phyloP scores from a whole-genome alignment of 1,140 invertebrate genomes.

The Caerostris extrusa region DNA sequence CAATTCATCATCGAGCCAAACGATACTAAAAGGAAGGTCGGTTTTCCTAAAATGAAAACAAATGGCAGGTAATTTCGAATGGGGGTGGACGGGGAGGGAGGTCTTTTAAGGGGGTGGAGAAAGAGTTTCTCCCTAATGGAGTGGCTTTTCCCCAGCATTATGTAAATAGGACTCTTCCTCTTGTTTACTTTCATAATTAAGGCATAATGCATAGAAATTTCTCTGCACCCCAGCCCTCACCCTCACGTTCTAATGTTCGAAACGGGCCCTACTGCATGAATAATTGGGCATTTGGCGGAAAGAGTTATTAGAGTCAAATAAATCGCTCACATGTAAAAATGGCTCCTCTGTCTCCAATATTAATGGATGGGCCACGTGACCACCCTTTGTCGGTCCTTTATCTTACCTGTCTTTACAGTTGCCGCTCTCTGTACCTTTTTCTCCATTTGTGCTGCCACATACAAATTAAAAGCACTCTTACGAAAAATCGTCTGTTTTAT shows the following conservation, averaged over 20 bases:
- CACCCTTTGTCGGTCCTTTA: not conserved
- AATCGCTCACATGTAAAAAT: slow-evolving; percentile 30
- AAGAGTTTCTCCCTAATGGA: slow-evolving; percentile 8
- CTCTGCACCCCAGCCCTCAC: not conserved
- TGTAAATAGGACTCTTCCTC: slow-evolving; percentile 42
- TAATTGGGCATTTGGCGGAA: slow-evolving; percentile 25
- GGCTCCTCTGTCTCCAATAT: not conserved
- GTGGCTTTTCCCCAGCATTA: slow-evolving; percentile 22
- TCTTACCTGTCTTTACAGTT: not conserved
- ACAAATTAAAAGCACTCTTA: not conserved
- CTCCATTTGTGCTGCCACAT: not conserved
- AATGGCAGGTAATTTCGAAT: slow-evolving; percentile 38
- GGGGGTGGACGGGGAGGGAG: not conserved
- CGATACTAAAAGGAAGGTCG: slow-evolving; percentile 22
- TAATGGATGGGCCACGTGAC: slow-evolving; percentile 14
- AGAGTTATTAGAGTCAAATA: slow-evolving; percentile 18
- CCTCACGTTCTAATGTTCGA: not conserved
- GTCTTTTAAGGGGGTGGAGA: not conserved
- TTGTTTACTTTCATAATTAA: slow-evolving; percentile 52
- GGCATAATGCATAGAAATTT: slow-evolving; percentile 40
- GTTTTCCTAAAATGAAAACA: slow-evolving; percentile 46
- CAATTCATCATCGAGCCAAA: slow-evolving; percentile 50
- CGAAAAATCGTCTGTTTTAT: not conserved
- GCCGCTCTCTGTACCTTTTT: not conserved
- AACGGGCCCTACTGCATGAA: not conserved